Evolutionary conservation across 2,113 vertebrate species (phyloP), one percentile per base, ranked within the genome.

Genomic region (Lucifuga dentata): DNA sequence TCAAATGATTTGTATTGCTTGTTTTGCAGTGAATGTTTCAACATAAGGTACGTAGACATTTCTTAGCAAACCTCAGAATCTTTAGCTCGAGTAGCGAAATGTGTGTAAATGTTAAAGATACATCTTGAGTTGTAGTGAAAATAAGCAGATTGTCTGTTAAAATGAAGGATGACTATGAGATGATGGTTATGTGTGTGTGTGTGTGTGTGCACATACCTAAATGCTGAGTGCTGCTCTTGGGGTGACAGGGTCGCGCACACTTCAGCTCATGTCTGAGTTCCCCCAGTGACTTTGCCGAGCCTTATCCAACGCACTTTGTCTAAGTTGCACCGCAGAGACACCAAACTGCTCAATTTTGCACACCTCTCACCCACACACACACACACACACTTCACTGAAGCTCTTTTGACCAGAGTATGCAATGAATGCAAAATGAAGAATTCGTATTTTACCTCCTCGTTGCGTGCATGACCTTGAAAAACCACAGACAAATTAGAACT

Each of bases 221-320:
- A 58, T 36, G 60, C 64, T 32, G 65, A 61, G 67, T 52, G 40
- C 58, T 79, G 73, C 87, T 76, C 19, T 63, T 69, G 36, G 43
- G 77, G 64, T 76, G 78, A 35, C 36, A 15, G 43, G 21, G 45
- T 69, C 20, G 7, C 46, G 51, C 67, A 36, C 55, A 48, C 62
- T 53, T 68, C 29, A 57, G 66, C 68, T 23, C 45, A 12, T 11
- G 43, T 11, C 10, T 5, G 15, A 40, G 70, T 64, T 81, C 67
- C 56, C 62, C 72, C 50, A 3, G 77, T 76, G 70, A 70, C 64
- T 81, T 85, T 51, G 41, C 26, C 11, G 2, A 69, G 78, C 75
- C 61, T 68, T 67, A 29, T 62, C 77, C 63, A 29, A 50, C 23
- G 60, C 80, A 89, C 85, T 86, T 86, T 84, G 80, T 80, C 62